Percentiles rank a stretch among this genome's conserved stretches.
phyloP scores from a whole-genome alignment of 2,888 invertebrate genomes.

The Trachelus troglodyta region DNA sequence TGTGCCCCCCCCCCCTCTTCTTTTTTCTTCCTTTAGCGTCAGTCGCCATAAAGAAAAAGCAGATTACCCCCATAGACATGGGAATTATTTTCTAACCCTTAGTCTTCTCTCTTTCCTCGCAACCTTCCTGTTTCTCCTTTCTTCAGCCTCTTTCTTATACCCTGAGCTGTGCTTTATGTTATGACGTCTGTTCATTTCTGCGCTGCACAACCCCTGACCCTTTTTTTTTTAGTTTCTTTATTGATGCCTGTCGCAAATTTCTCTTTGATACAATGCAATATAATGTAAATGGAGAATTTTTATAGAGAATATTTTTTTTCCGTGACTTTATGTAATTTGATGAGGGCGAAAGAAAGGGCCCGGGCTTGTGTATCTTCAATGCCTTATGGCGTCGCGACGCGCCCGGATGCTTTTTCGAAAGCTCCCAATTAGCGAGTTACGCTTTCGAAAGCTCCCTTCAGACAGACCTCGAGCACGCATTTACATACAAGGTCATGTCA shows the following conservation, averaged over 20 bases:
- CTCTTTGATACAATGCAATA: not conserved
- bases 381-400: not conserved
- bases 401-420: not conserved
- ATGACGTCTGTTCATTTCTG: not conserved
- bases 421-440: slow-evolving; percentile 1
- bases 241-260: not conserved
- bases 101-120: not conserved
- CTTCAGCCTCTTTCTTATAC: not conserved
- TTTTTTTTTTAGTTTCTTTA: not conserved
- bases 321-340: not conserved
- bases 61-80: not conserved
- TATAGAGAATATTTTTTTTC: not conserved
- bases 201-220: not conserved
- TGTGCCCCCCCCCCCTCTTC: not conserved
- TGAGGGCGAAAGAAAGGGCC: not conserved
- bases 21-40: not conserved
- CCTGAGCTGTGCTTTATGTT: not conserved
- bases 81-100: not conserved
- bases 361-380: not conserved
- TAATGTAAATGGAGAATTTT: not conserved
- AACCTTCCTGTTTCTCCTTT: not conserved
- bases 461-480: not conserved
- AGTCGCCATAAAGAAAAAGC: not conserved
- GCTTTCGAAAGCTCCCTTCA: not conserved
- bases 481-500: not conserved